Evolutionary conservation across 2,797 vertebrate genomes (phyloP).

Genomic region (Pachyuromys duprasi): DNA sequence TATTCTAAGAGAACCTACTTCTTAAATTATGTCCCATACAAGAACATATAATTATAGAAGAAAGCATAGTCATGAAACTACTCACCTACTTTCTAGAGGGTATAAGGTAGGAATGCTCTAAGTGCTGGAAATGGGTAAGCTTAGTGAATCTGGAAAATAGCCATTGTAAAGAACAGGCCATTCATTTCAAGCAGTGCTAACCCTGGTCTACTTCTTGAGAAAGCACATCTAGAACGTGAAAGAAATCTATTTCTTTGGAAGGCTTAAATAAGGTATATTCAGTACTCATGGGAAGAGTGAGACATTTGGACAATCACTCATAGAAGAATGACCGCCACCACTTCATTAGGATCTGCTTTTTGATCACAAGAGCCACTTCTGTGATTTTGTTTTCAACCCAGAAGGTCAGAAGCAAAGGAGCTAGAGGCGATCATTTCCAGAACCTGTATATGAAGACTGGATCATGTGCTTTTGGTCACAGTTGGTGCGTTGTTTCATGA

Average conservation of each 20-base stretch:
- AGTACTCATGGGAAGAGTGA: background rate
- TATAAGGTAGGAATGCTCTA: constrained; percentile 17
- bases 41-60: background rate
- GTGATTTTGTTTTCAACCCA: background rate
- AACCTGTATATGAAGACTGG: background rate
- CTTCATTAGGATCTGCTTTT: background rate
- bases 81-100: background rate
- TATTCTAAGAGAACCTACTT: background rate
- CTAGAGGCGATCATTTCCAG: background rate
- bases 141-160: background rate
- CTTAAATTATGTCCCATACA: background rate
- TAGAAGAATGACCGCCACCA: background rate
- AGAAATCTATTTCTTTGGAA: background rate
- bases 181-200: background rate
- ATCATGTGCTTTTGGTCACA: background rate
- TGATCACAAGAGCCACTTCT: background rate
- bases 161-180: background rate
- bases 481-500: background rate
- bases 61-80: background rate
- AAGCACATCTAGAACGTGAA: background rate
- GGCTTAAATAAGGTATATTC: background rate
- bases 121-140: background rate
- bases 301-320: constrained; percentile 17
- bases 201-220: background rate
- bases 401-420: background rate